These are phyloP conservation scores for Mionectes macconnelli DNA, from an alignment of 2,113 vertebrate genomes.

Conservation along the genomic window DNA sequence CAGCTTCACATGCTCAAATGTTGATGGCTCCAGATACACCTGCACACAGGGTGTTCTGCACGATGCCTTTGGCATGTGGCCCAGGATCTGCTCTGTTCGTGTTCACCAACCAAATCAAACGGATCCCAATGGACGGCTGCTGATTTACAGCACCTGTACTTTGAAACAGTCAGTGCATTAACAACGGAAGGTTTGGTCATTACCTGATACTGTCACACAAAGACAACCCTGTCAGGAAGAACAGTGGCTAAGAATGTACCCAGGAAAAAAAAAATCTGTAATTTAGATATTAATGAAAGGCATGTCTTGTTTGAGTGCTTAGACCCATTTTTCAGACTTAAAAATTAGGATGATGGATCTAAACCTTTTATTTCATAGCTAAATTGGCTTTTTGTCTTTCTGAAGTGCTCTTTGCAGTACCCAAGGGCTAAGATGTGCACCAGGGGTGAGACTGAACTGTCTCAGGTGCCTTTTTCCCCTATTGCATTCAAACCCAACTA, in stretches of 20 bases:
- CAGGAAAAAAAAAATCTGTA: background rate
- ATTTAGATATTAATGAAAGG: background rate
- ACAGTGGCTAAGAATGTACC: background rate
- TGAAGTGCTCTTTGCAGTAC: background rate
- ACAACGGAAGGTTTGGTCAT: background rate
- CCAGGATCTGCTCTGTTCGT: rapidly evolving
- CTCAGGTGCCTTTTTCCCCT: background rate
- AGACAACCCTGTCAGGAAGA: rapidly evolving
- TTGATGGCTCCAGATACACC: rapidly evolving
- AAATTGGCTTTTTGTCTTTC: background rate
- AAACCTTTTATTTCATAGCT: background rate
- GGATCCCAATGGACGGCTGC: rapidly evolving
- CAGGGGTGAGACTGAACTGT: background rate
- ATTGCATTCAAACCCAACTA: background rate
- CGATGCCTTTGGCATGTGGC: rapidly evolving
- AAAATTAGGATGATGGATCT: background rate
- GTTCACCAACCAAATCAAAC: rapidly evolving
- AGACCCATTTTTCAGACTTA: background rate
- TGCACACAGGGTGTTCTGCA: rapidly evolving
- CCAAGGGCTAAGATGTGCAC: background rate
- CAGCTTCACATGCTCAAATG: rapidly evolving
- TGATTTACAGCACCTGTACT: rapidly evolving
- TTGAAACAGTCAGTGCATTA: rapidly evolving
- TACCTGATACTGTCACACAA: rapidly evolving
- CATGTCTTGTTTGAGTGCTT: background rate